Percentiles rank a stretch among this genome's conserved stretches.
Evolutionary conservation across 2,888 invertebrate species (phyloP).

Genomic region (Lasioglossum morio): DNA sequence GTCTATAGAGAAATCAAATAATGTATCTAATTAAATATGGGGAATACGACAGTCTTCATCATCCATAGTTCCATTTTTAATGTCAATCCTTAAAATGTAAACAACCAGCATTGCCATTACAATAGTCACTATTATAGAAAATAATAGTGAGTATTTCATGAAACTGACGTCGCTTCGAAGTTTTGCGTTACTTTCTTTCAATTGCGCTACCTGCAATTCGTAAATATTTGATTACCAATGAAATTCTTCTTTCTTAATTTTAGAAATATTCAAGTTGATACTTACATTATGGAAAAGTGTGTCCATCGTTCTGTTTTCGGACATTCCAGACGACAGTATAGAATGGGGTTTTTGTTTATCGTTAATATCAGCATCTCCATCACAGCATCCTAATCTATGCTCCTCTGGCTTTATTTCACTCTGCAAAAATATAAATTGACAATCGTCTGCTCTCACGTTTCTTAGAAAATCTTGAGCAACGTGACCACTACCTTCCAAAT

Average conservation of each 20-base stretch:
- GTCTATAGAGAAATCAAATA: constrained; percentile 21
- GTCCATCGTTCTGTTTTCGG: constrained; percentile 75
- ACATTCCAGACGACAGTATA: constrained; percentile 64
- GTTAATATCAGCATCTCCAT: constrained; percentile 80
- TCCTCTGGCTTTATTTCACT: constrained; percentile 84
- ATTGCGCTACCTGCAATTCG: constrained; percentile 81
- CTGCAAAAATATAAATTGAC: constrained; percentile 30
- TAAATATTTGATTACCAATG: constrained; percentile 17
- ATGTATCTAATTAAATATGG: constrained; percentile 40
- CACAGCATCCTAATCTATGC: constrained; percentile 90
- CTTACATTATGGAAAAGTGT: constrained; percentile 79
- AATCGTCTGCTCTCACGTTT: not conserved
- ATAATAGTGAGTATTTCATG: constrained; percentile 85
- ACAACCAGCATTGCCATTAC: constrained; percentile 83
- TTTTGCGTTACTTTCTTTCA: constrained; percentile 84
- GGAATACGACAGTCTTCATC: constrained; percentile 74
- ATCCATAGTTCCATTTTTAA: constrained; percentile 72
- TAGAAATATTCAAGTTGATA: constrained; percentile 11
- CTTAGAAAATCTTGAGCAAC: not conserved
- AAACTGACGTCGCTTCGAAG: constrained; percentile 85
- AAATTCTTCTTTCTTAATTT: not conserved
- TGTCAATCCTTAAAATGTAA: constrained; percentile 84
- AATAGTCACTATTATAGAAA: constrained; percentile 85
- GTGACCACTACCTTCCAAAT: constrained; percentile 89
- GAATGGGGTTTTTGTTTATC: constrained; percentile 73